Conservation (phyloP, 2,888 invertebrate genomes). For the Desoria tigrina region DNA sequence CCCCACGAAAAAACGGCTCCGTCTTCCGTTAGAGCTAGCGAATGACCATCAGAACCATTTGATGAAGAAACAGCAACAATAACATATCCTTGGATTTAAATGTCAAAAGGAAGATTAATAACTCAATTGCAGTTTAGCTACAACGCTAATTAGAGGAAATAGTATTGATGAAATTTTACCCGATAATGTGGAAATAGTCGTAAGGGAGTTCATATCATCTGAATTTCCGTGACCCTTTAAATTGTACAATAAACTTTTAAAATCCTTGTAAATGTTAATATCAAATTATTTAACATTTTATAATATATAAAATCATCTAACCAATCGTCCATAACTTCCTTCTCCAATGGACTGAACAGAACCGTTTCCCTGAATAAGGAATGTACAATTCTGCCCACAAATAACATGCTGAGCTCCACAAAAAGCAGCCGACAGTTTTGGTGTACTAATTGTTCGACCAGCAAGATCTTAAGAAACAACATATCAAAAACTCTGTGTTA, state of each 20-base stretch:
- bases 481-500: background rate
- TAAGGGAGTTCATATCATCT: conserved; percentile 58
- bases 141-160: background rate
- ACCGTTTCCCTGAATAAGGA: conserved; percentile 65
- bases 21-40: conserved; percentile 66
- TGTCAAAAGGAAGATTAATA: conserved; percentile 20
- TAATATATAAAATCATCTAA: background rate
- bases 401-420: conserved; percentile 63
- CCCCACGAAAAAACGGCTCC: conserved; percentile 69
- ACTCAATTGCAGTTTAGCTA: background rate
- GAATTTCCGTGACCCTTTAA: conserved; percentile 64
- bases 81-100: conserved; percentile 67
- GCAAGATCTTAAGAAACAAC: conserved; percentile 31
- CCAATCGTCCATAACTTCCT: conserved; percentile 66
- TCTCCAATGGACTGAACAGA: conserved; percentile 67
- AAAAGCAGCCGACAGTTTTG: conserved; percentile 60
- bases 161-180: background rate
- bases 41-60: conserved; percentile 68
- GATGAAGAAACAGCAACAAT: conserved; percentile 66
- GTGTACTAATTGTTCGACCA: conserved; percentile 58
- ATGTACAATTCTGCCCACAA: conserved; percentile 69
- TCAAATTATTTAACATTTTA: no score
- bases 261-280: conserved; percentile 7
- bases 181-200: conserved; percentile 20
- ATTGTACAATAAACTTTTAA: background rate